Base-by-base conservation (phyloP, 2,888 invertebrate genomes). In the Tetranychus truncatus region DNA sequence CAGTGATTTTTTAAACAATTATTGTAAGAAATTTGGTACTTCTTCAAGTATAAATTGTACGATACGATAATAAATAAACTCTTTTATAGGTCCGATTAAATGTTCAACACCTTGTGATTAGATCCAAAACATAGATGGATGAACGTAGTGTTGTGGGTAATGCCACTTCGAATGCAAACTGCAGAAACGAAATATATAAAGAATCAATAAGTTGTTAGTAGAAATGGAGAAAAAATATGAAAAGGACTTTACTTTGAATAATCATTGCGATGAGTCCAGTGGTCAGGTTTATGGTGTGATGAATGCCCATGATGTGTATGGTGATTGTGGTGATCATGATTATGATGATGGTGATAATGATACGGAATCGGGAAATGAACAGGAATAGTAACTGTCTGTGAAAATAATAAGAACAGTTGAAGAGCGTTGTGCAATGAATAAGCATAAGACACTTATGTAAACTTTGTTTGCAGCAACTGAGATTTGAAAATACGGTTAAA, bases 1-100 rank as follows among this genome's bases (percentile, higher is more conserved):
- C 34, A 34, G 34, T 4, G 4, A 34, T 34, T 34, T 34, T 34
- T 34, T 34, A 0, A 34, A 34, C 34, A 34, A 34, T 34, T 34
- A 34, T 34, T 34, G 5, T 34, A 34, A 4, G 34, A 34, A 34
- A 34, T 34, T 34, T 34, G 34, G 34, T 34, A 34, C 34, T 34
- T 34, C 34, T 34, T 34, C 5, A 34, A 34, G 34, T 34, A 34
- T 34, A 34, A 34, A 34, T 34, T 3, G 4, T 34, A 34, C 34
- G 34, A 34, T 34, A 34, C 34, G 34, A 34, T 34, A 34, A 34
- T 34, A 34, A 34, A 34, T 55, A 55, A 7, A 55, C 11, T 55
- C 6, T 15, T 15, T 5, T 5, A 15, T 55, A 9, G 55, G 7
- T 15, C 34, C 34, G 5, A 95, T 91, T 82, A 85, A 86, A 1